Percentiles rank a stretch among this genome's conserved stretches.
Evolutionary conservation across 1,140 invertebrate species (phyloP).

Genomic region (Cepaea nemoralis): DNA sequence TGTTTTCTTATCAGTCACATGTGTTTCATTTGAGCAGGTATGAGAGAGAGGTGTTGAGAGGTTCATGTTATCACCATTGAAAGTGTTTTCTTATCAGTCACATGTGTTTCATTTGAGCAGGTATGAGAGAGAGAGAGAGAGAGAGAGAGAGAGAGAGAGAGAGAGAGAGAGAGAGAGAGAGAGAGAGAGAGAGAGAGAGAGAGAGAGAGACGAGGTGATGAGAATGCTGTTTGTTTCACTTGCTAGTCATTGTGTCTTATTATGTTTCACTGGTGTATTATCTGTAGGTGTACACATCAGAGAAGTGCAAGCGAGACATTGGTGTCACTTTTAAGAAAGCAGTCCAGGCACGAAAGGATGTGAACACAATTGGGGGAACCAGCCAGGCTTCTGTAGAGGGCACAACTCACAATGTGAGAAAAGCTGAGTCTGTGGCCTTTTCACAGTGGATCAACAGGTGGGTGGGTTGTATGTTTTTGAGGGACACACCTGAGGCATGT

Average conservation of each 20-base stretch:
- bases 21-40: too few species aligned
- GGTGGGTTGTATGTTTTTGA: neutral
- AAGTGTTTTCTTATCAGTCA: too few species aligned
- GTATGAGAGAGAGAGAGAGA: neutral
- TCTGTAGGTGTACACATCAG: conserved; percentile 83
- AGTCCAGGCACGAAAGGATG: conserved; percentile 92
- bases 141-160: too few species aligned
- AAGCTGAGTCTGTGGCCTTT: conserved; percentile 98
- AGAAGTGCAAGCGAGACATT: conserved; percentile 88
- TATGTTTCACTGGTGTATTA: neutral
- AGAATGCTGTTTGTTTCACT: neutral
- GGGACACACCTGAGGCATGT: too few species aligned
- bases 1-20: too few species aligned
- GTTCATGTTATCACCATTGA: too few species aligned
- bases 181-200: too few species aligned
- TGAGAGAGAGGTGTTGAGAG: too few species aligned
- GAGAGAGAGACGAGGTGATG: neutral
- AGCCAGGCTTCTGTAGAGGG: conserved; percentile 92
- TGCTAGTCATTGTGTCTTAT: neutral
- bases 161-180: too few species aligned
- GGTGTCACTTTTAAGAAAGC: conserved; percentile 91
- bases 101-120: neutral
- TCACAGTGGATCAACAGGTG: conserved; percentile 97
- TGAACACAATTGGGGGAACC: conserved; percentile 92
- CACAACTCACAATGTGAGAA: conserved; percentile 81